Conservation (phyloP, 2,797 vertebrate species). For the Etheostoma perlongum region DNA sequence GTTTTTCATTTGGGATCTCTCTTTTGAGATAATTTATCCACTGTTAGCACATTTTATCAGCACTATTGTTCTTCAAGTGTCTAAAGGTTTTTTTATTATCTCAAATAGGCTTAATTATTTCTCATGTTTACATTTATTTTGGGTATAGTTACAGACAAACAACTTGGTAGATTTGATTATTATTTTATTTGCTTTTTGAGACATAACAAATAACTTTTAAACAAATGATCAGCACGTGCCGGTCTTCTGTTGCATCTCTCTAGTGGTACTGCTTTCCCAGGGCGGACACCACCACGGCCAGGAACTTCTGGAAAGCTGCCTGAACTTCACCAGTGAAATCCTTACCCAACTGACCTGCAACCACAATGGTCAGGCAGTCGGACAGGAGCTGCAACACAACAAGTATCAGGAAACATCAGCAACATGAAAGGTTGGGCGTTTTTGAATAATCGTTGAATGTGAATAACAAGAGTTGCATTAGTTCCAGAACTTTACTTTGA, state of each 20-base stretch:
- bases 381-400: conserved; percentile 77
- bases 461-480: background rate
- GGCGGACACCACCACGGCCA: conserved; percentile 69
- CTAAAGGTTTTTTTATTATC: too few species aligned
- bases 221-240: background rate
- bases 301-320: conserved; percentile 80
- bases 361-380: conserved; percentile 73
- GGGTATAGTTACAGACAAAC: background rate
- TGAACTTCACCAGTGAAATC: conserved; percentile 65
- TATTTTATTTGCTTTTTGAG: conserved; percentile 37
- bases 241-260: conserved; percentile 16
- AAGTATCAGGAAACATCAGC: background rate
- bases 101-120: too few species aligned
- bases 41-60: too few species aligned
- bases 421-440: background rate
- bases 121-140: background rate
- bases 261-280: conserved; percentile 83
- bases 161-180: background rate
- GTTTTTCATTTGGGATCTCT: too few species aligned
- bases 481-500: conserved; percentile 72
- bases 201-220: background rate
- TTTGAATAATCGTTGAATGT: background rate
- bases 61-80: too few species aligned
- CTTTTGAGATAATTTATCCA: too few species aligned
- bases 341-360: conserved; percentile 63